phyloP scores from a whole-genome alignment of 92 coral and sea anemone species.

The Nematostella vectensis region DNA sequence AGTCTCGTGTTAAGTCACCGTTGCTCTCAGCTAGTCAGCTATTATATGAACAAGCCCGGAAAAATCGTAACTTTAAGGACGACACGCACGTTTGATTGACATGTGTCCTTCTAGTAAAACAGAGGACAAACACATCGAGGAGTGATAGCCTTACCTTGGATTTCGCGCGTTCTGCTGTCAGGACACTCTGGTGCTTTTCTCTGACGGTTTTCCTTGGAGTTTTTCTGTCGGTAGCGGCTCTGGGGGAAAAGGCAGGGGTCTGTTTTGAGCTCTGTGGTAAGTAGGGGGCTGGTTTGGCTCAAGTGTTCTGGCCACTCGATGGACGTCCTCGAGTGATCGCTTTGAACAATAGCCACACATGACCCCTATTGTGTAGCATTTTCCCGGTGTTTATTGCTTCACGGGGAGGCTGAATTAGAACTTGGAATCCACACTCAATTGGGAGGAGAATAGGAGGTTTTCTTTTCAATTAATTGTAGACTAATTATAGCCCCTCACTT shows the following conservation, averaged over 20 bases:
- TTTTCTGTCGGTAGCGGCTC: too few relatives aligned
- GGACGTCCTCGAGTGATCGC: slow-evolving; percentile 10
- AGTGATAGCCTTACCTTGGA: not conserved
- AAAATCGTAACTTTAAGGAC: slow-evolving; percentile 4
- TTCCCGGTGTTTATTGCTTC: slow-evolving; percentile 15
- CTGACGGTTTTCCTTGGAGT: too few relatives aligned
- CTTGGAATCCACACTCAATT: slow-evolving; percentile 10
- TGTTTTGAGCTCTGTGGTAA: not conserved
- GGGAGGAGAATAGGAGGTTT: slow-evolving; percentile 13
- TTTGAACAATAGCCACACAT: slow-evolving; percentile 30
- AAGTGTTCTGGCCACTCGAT: slow-evolving; percentile 22
- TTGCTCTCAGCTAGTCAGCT: not conserved
- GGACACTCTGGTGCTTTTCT: too few relatives aligned
- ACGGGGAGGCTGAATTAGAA: slow-evolving; percentile 15
- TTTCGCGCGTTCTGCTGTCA: too few relatives aligned
- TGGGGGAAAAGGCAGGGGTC: too few relatives aligned
- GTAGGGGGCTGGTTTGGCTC: slow-evolving; percentile 17
- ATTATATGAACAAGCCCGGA: slow-evolving; percentile 5
- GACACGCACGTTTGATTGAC: not conserved
- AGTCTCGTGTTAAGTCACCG: not conserved
- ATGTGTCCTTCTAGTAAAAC: slow-evolving; percentile 1
- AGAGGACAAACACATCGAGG: not conserved
- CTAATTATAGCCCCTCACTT: slow-evolving; percentile 12
- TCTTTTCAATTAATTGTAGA: slow-evolving; percentile 5
- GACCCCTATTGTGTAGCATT: slow-evolving; percentile 14